Evolutionary conservation across 2,888 invertebrate species (phyloP).

Genomic region (Eupithecia centaureata): DNA sequence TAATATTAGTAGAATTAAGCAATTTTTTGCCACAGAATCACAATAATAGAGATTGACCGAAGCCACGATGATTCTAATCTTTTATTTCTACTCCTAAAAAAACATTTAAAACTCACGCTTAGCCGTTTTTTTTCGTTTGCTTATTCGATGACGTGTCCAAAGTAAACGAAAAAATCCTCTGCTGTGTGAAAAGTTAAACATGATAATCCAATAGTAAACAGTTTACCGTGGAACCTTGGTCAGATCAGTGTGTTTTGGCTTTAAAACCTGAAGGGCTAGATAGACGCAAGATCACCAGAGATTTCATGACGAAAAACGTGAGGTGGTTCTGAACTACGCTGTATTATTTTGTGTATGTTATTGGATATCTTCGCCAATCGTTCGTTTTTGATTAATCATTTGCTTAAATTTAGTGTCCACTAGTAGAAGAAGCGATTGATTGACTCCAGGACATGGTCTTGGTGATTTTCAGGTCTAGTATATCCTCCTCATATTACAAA

Average conservation of each 20-base stretch:
- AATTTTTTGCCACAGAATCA: not conserved
- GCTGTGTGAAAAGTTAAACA: slow-evolving; percentile 47
- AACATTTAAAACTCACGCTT: slow-evolving; percentile 12
- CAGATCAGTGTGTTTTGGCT: slow-evolving; percentile 52
- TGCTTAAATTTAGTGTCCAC: too few species aligned
- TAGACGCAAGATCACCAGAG: too few species aligned
- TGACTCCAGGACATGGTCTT: too few species aligned
- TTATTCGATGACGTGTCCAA: slow-evolving; percentile 43
- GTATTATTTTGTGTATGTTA: too few species aligned
- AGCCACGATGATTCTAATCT: not conserved
- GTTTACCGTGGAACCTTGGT: slow-evolving; percentile 41
- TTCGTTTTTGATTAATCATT: too few species aligned
- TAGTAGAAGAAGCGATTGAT: too few species aligned
- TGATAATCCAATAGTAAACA: slow-evolving; percentile 58
- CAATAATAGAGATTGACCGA: not conserved
- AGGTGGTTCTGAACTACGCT: too few species aligned
- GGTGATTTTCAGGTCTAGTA: too few species aligned
- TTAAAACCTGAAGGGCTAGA: slow-evolving; percentile 44
- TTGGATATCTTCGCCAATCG: too few species aligned
- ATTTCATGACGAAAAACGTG: too few species aligned
- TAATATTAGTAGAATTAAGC: not conserved
- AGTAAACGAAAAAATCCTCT: slow-evolving; percentile 45
- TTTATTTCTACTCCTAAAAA: not conserved
- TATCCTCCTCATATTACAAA: too few species aligned
- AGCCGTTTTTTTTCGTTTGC: slow-evolving; percentile 15